Base-by-base conservation (phyloP, 2,888 invertebrate genomes). In the Drosophila mimetica region DNA sequence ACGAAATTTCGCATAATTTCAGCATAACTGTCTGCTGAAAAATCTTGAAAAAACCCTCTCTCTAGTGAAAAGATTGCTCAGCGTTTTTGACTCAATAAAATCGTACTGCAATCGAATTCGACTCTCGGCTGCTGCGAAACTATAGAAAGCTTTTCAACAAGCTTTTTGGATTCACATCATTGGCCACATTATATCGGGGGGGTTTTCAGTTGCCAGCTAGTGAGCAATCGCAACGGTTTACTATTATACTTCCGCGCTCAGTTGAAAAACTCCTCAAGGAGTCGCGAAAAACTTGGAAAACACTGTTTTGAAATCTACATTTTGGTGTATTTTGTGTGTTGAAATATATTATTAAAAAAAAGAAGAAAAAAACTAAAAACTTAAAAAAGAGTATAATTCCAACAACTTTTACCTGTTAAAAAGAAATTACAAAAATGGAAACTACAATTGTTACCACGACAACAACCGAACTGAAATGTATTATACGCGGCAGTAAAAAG, bases 391-490 rank as follows among this genome's bases (percentile, higher is more conserved):
- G 1, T 20, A 13, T 13, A 41, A 46, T 46, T 53, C 46, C 53
- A 30, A 42, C 7, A 8, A 14, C 44, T 30, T 44, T 30, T 4
- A 30, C 14, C 16, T 55, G 25, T 13, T 18, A 47, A 34, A 22
- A 34, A 22, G 32, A 54, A 9, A 9, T 11, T 44, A 34, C 20
- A 72, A 74, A 67, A 39, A 88, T 89, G 89, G 88, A 88, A 76
- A 77, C 77, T 34, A 83, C 85, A 46, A 76, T 88, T 63, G 72
- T 83, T 55, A 88, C 86, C 9, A 86, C 84, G 13, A 86, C 84
- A 16, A 73, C 81, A 37, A 69, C 75, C 52, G 79, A 83, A 52
- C 14, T 76, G 16, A 77, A 78, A 30, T 71, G 71, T 28, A 74
- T 65, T 50, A 53, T 52, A 18, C 55, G 75, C 60, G 77, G 52